A percentile compares a stretch with the other conserved stretches of the same genome.
Conservation (phyloP, 2,888 invertebrate genomes). For the Drosophila prostipennis region DNA sequence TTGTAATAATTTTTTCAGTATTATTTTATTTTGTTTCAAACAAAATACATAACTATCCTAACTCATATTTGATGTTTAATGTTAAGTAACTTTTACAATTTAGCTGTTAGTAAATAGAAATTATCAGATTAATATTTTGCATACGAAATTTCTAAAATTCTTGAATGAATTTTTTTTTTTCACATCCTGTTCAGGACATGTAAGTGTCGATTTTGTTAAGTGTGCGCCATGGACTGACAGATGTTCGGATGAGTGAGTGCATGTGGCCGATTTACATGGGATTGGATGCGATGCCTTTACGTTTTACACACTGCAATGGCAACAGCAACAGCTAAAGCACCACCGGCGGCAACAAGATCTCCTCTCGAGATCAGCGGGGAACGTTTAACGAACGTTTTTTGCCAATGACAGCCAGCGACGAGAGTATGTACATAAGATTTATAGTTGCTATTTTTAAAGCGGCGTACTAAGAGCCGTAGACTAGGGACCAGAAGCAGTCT, state of each 20-base stretch:
- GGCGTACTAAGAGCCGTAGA: slow-evolving; percentile 72
- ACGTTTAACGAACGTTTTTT: slow-evolving; percentile 52
- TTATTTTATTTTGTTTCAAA: no score
- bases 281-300: slow-evolving; percentile 14
- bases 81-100: no score
- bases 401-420: slow-evolving; percentile 46
- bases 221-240: slow-evolving; percentile 40
- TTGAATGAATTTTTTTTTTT: no score
- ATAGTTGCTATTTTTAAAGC: slow-evolving; percentile 79
- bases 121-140: no score
- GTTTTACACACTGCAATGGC: slow-evolving; percentile 17
- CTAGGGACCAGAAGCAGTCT: slow-evolving; percentile 26
- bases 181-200: not conserved
- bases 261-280: slow-evolving; percentile 64
- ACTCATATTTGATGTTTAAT: no score
- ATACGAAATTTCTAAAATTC: no score
- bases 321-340: not conserved
- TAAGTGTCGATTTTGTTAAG: slow-evolving; percentile 6
- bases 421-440: slow-evolving; percentile 66
- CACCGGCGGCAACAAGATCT: slow-evolving; percentile 24
- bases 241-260: slow-evolving; percentile 58
- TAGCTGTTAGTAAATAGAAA: no score
- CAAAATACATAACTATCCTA: no score
- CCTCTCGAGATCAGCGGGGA: slow-evolving; percentile 28
- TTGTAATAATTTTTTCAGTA: no score